phyloP scores from a whole-genome alignment of 2,888 invertebrate genomes.

The Cacoxenus indagator region DNA sequence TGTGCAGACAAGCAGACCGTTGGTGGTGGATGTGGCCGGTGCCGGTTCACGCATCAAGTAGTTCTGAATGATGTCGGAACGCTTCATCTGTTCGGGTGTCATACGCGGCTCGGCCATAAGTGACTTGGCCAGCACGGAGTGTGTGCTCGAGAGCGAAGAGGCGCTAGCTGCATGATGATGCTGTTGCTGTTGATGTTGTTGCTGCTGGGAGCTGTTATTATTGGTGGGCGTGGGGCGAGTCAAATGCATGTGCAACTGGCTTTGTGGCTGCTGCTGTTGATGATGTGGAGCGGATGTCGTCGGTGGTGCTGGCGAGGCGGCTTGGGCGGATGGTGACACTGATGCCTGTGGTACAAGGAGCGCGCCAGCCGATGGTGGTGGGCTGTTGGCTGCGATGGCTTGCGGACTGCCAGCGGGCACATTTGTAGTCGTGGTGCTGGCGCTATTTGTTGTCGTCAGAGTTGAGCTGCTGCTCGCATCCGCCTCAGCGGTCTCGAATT shows the following conservation, averaged over 20 bases:
- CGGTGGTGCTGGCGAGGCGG: slow-evolving; percentile 28
- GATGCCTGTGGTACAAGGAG: slow-evolving; percentile 49
- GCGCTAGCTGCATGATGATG: slow-evolving; percentile 45
- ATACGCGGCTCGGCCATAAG: slow-evolving; percentile 94
- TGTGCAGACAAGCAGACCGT: slow-evolving; percentile 47
- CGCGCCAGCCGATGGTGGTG: slow-evolving; percentile 46
- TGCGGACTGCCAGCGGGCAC: slow-evolving; percentile 49
- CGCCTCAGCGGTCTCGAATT: slow-evolving; percentile 81
- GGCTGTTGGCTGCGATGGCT: slow-evolving; percentile 48
- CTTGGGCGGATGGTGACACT: slow-evolving; percentile 18
- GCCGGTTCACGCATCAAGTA: slow-evolving; percentile 84
- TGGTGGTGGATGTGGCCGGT: slow-evolving; percentile 41
- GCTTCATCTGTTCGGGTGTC: slow-evolving; percentile 93
- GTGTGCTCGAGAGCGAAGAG: slow-evolving; percentile 84
- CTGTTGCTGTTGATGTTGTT: slow-evolving; percentile 45
- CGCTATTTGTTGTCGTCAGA: background rate
- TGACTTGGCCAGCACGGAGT: slow-evolving; percentile 90
- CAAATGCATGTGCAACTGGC: slow-evolving; percentile 73
- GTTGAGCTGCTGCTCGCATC: slow-evolving; percentile 72
- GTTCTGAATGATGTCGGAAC: slow-evolving; percentile 92
- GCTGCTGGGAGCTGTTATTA: too few species aligned
- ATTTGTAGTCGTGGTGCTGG: background rate
- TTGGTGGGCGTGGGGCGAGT: slow-evolving; percentile 72
- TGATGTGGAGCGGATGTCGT: slow-evolving; percentile 29
- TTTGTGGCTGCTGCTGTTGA: slow-evolving; percentile 52